Percentiles rank a stretch among this genome's conserved stretches.
phyloP scores from a whole-genome alignment of 2,888 invertebrate species.

The Drosophila nigricruria region DNA sequence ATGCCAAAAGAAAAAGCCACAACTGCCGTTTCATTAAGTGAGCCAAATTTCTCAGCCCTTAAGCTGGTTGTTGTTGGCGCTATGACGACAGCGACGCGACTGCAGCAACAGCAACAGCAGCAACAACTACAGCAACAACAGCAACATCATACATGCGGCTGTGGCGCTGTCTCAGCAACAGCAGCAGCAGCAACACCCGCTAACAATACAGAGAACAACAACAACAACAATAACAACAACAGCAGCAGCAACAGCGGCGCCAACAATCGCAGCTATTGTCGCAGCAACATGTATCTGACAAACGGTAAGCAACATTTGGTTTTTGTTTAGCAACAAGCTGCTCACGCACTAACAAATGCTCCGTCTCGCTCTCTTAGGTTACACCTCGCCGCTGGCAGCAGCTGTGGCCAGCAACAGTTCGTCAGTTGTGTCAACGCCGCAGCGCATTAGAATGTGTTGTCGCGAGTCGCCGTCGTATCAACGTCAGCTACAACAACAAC shows the following conservation, averaged over 20 bases:
- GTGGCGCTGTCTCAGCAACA: constrained; percentile 49
- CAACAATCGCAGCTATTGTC: constrained; percentile 47
- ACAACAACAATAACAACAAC: constrained; percentile 48
- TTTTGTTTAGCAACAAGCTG: constrained; percentile 56
- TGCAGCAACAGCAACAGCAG: constrained; percentile 61
- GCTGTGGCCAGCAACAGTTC: constrained; percentile 77
- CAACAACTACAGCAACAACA: constrained; percentile 66
- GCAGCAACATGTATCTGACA: constrained; percentile 71
- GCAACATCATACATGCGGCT: constrained; percentile 55
- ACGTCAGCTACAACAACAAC: constrained; percentile 57
- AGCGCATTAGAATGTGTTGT: constrained; percentile 65
- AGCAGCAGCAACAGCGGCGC: constrained; percentile 28
- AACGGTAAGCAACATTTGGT: constrained; percentile 73
- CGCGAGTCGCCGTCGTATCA: constrained; percentile 38
- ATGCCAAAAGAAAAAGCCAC: constrained; percentile 85
- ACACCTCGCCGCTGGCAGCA: constrained; percentile 81
- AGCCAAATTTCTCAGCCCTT: constrained; percentile 82
- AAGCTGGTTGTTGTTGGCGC: constrained; percentile 67
- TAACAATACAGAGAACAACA: constrained; percentile 57
- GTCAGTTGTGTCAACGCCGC: constrained; percentile 65
- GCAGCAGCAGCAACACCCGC: constrained; percentile 16
- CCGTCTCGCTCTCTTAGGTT: constrained; percentile 53
- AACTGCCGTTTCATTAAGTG: constrained; percentile 83
- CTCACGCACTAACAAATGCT: not conserved
- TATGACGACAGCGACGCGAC: constrained; percentile 58